Evolutionary conservation across 2,888 invertebrate genomes (phyloP), one percentile per base, ranked within the genome.

Genomic region (Orthonevra nobilis): DNA sequence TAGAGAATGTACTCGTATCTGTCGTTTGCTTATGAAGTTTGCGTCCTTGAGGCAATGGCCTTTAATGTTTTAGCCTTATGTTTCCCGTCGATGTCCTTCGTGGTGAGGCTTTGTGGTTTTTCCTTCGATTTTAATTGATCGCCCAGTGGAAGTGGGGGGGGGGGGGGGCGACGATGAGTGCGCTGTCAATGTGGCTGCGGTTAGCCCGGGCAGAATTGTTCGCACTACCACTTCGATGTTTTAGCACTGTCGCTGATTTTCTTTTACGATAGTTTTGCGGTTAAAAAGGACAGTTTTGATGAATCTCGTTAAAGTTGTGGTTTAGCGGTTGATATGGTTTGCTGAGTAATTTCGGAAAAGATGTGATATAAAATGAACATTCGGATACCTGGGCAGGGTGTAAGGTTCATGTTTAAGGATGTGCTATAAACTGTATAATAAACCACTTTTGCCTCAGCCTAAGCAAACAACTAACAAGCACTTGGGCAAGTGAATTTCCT

Each of bases 61-160:
- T 61, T 70, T 70, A 72, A 72, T 60, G 36, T 54, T 26, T 15
- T 7, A 32, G 36, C 52, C 44, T 72, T 60, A 44, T 64, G 64
- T 46, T 64, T 30, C 42, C 50, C 52, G 70, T 52, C 64, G 64
- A 34, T 30, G 28, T 46, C 15, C 42, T 34, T 36, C 60, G 46
- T 77, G 52, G 32, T 44, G 56, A 28, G 26, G 20, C 40, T 23
- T 36, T 72, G 72, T 42, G 69, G 79, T 50, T 48, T 38, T 61
- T 79, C 61, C 58, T 79, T 79, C 36, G 68, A 68, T 73, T 68
- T 61, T 68, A 79, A 79, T 79, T 79, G 73, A 42, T 63, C 44
- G 42, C 54, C 52, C 23, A 44, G 50, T 17, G 61, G n/a, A n/a
- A n/a, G n/a, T n/a, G n/a, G n/a, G n/a, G n/a, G n/a, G n/a, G n/a